Evolutionary conservation across 2,113 vertebrate species (phyloP).

Genomic region (Junco hyemalis): DNA sequence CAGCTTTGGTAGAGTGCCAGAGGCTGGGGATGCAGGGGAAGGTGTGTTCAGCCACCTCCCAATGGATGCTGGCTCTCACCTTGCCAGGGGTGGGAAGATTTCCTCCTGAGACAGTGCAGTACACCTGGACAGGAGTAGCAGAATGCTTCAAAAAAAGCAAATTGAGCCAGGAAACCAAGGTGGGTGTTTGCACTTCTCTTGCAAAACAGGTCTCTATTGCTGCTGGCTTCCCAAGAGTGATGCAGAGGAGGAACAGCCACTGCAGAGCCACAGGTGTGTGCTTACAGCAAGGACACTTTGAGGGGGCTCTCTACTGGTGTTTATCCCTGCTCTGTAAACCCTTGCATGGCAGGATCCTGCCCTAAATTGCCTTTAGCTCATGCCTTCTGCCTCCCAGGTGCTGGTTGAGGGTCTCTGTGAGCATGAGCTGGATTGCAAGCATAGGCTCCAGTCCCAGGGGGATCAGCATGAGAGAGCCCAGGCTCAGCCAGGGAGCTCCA

Average conservation of each 20-base stretch:
- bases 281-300: neutral
- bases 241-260: neutral
- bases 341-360: neutral
- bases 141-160: neutral
- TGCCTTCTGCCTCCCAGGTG: neutral
- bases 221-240: neutral
- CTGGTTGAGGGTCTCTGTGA: neutral
- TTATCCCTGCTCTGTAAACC: neutral
- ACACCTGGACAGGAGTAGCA: neutral
- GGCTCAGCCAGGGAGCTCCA: neutral
- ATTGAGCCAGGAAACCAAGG: neutral
- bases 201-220: accelerated
- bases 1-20: neutral
- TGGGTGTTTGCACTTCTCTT: neutral
- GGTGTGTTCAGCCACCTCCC: neutral
- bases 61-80: neutral
- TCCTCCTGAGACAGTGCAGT: neutral
- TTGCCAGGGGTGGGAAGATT: neutral
- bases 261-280: neutral
- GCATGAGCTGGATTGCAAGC: neutral
- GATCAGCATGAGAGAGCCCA: accelerated
- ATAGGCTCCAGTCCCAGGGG: neutral
- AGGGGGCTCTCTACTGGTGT: neutral
- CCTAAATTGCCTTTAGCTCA: accelerated
- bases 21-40: neutral